Evolutionary conservation across 2,888 invertebrate species (phyloP), one percentile per base, ranked within the genome.

Genomic region (Amiota communis): DNA sequence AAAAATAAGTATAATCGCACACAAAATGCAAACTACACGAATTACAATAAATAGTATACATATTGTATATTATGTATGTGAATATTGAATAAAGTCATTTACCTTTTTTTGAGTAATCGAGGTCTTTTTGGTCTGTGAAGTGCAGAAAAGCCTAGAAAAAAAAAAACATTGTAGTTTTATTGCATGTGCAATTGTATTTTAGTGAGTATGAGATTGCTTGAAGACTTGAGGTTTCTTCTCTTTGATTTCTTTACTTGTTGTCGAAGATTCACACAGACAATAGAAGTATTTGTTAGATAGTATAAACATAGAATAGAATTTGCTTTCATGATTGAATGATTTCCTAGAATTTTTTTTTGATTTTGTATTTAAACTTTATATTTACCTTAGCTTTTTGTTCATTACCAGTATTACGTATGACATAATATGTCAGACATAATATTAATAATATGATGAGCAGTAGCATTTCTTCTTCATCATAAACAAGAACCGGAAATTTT

Each of bases 401-500:
- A 51, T 51, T 51, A 3, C 53, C 53, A 51, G n/a, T n/a, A 17
- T 15, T 17, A 17, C 15, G 15, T 59, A 70, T 70, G 70, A 70
- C 70, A 70, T 70, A 70, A 70, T 57, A 57, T 53, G 10, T 20
- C 11, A 6, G 36, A 56, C 23, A 23, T 23, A 23, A 23, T 23
- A 23, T 2, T 23, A 23, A 36, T 6, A 36, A 36, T 36, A 36
- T 36, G 36, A 36, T 36, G 36, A 36, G 36, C 36, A 36, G 36
- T 36, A 36, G 36, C 12, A 47, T 67, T 56, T 53, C 36, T 56
- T 53, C 36, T 36, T 69, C 13, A 70, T 70, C 67, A 36, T 15
- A 72, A 77, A 71, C 23, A 71, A 70, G 63, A 74, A 75, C 70
- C 73, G 73, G 73, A 73, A 20, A 36, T 65, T 56, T 67, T n/a